Conservation (phyloP, 2,113 vertebrate species). For the Theropithecus gelada region DNA sequence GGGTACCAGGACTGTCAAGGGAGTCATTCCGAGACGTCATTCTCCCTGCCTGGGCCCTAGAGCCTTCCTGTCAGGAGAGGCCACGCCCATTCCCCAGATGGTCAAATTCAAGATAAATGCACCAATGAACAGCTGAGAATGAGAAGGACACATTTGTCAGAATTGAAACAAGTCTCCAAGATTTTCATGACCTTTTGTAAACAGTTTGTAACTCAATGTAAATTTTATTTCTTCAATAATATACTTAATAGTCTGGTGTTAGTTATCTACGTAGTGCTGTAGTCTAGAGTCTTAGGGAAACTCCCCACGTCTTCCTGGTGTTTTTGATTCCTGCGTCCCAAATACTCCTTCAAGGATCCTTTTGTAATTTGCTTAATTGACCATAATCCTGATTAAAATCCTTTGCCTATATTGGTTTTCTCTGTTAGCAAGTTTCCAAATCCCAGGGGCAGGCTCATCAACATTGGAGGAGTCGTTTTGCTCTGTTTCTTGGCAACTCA, state of each 20-base stretch:
- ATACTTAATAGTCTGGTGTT: neutral
- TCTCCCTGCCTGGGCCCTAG: neutral
- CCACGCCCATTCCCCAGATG: neutral
- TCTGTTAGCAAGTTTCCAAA: too few relatives aligned
- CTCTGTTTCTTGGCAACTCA: neutral
- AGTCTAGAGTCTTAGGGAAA: neutral
- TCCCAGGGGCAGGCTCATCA: too few relatives aligned
- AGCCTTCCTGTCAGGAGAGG: too few relatives aligned
- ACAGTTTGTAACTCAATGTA: neutral
- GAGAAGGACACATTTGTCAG: rapidly evolving
- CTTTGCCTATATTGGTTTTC: neutral
- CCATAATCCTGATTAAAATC: neutral
- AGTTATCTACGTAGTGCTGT: neutral
- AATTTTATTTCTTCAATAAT: neutral
- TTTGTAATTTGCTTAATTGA: neutral
- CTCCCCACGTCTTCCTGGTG: neutral
- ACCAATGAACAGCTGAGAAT: rapidly evolving
- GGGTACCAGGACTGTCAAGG: neutral
- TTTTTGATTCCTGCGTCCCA: neutral
- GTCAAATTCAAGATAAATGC: neutral
- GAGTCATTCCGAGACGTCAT: neutral
- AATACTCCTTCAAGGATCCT: neutral
- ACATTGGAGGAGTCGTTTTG: too few relatives aligned
- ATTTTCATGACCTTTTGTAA: neutral
- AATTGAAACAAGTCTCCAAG: neutral